These are phyloP conservation scores for Thecocarcelia acutangulata DNA, from an alignment of 2,888 invertebrate species.

Conservation along the genomic window DNA sequence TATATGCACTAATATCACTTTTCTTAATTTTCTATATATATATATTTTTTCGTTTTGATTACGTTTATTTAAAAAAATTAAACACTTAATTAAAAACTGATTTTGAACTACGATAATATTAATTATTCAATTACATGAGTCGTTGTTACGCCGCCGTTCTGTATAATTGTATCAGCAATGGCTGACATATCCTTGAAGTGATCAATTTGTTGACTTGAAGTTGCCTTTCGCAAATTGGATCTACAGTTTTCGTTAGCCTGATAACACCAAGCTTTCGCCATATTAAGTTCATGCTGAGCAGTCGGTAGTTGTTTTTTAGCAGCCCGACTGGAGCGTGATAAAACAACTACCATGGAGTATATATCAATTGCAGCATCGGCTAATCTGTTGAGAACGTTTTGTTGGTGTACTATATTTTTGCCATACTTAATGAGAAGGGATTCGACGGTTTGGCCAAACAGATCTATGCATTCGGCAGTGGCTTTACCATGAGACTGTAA, in stretches of 20 bases:
- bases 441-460: slow-evolving; percentile 86
- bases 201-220: slow-evolving; percentile 48
- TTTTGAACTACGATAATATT: slow-evolving; percentile 18
- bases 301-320: slow-evolving; percentile 85
- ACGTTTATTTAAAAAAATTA: slow-evolving; percentile 17
- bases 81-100: slow-evolving; percentile 7
- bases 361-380: slow-evolving; percentile 95
- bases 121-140: slow-evolving; percentile 70
- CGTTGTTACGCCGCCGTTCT: slow-evolving; percentile 66
- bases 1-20: slow-evolving; percentile 45
- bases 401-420: slow-evolving; percentile 92
- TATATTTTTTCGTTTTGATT: slow-evolving; percentile 13
- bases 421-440: slow-evolving; percentile 91
- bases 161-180: slow-evolving; percentile 53
- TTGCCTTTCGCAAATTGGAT: slow-evolving; percentile 57
- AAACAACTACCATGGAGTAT: slow-evolving; percentile 91
- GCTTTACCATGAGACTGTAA: slow-evolving; percentile 86
- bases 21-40: slow-evolving; percentile 12
- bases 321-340: slow-evolving; percentile 92
- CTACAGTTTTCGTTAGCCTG: slow-evolving; percentile 82
- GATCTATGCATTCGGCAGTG: slow-evolving; percentile 83
- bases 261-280: slow-evolving; percentile 91
- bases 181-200: slow-evolving; percentile 53
- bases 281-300: slow-evolving; percentile 88
- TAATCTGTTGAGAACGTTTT: slow-evolving; percentile 93